phyloP scores from a whole-genome alignment of 2,113 vertebrate genomes.

The Pomatostomus ruficeps region DNA sequence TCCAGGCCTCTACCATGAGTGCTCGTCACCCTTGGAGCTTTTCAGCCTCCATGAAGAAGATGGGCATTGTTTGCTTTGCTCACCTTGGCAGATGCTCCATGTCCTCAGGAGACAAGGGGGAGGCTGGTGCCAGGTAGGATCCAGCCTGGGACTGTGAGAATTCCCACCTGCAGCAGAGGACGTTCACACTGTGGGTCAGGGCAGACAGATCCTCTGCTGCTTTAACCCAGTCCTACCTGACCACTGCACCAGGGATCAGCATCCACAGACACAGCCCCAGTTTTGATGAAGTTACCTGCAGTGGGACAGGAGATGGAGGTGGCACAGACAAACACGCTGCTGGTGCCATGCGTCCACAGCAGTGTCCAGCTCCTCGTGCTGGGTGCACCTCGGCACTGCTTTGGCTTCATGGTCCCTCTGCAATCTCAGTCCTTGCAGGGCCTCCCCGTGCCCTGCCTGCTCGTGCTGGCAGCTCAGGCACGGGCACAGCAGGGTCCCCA shows the following conservation, averaged over 20 bases:
- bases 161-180: background rate
- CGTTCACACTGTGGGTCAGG: background rate
- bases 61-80: background rate
- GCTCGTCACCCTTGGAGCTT: background rate
- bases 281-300: background rate
- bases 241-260: background rate
- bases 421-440: rapidly evolving
- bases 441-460: rapidly evolving
- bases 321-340: background rate
- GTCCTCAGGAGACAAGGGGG: background rate
- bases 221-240: background rate
- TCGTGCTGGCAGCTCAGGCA: background rate
- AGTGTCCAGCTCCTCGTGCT: rapidly evolving
- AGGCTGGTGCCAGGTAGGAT: background rate
- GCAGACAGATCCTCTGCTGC: background rate
- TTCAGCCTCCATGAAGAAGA: background rate
- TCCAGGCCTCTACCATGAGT: background rate
- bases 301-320: background rate
- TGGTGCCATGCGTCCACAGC: rapidly evolving
- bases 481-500: background rate
- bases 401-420: background rate
- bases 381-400: background rate
- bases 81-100: background rate
- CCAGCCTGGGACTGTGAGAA: background rate
- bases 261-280: background rate